Percentiles rank a stretch among this genome's conserved stretches.
Conservation (phyloP, 2,797 vertebrate species). For the Esox masquinongy region DNA sequence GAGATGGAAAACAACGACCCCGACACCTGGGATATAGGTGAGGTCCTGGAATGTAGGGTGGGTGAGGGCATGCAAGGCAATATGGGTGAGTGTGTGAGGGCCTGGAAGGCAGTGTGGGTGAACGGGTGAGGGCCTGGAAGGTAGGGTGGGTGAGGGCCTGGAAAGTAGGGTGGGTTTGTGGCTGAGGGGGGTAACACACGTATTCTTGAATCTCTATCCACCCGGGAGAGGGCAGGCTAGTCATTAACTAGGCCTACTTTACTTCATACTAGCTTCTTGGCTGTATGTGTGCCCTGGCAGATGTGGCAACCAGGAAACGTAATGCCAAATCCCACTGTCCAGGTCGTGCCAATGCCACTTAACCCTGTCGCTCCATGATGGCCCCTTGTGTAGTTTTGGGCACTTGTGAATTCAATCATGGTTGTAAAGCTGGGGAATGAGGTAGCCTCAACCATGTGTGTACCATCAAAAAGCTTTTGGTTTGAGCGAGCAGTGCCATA, state of each 20-base stretch:
- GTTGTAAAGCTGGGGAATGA: no score
- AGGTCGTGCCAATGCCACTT: no score
- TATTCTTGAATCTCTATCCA: neutral
- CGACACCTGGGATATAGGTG: slow-evolving; percentile 91
- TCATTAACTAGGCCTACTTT: neutral
- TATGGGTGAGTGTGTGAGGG: neutral
- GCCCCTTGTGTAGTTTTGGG: no score
- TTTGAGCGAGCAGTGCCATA: no score
- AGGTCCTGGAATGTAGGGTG: slow-evolving; percentile 48
- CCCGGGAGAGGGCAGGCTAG: neutral
- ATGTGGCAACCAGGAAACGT: neutral
- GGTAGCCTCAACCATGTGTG: no score
- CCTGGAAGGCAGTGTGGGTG: neutral
- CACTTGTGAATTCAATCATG: no score
- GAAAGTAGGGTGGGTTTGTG: neutral
- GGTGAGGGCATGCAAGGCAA: neutral
- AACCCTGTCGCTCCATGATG: no score
- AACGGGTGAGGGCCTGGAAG: neutral
- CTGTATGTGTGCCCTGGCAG: neutral
- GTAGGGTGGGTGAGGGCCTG: neutral
- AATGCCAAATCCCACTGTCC: neutral
- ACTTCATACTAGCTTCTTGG: slow-evolving; percentile 30
- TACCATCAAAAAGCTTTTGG: no score
- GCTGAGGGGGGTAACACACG: no score
- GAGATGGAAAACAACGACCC: slow-evolving; percentile 86